Evolutionary conservation across 2,888 invertebrate genomes (phyloP).

Genomic region (Mesorhabditis spiculigera): DNA sequence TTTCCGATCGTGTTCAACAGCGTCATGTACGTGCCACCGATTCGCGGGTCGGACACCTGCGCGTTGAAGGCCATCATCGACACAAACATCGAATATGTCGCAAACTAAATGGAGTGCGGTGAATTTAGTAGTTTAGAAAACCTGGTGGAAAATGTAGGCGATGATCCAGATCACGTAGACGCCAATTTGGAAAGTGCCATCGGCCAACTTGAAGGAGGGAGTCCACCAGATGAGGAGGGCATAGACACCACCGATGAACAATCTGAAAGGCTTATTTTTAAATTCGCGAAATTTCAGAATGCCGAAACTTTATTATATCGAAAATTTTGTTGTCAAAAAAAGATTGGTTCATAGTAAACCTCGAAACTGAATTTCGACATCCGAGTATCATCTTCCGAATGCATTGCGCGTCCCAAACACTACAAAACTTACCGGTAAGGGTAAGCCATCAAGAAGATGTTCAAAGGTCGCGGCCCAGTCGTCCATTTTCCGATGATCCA

Average conservation of each 20-base stretch:
- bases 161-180: constrained; percentile 73
- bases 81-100: constrained; percentile 93
- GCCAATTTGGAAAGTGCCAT: constrained; percentile 63
- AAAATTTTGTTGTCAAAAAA: too few relatives aligned
- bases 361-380: too few relatives aligned
- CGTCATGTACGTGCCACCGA: constrained; percentile 98
- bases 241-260: constrained; percentile 79
- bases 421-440: constrained; percentile 64
- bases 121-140: constrained; percentile 50
- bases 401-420: neutral
- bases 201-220: constrained; percentile 71
- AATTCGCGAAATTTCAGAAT: neutral
- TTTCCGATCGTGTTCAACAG: constrained; percentile 90
- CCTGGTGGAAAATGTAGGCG: constrained; percentile 87
- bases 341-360: too few relatives aligned
- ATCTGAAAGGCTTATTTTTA: constrained; percentile 62
- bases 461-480: constrained; percentile 81
- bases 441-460: constrained; percentile 81
- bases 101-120: constrained; percentile 69
- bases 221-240: constrained; percentile 81
- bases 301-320: neutral
- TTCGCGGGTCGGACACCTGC: constrained; percentile 87
- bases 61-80: constrained; percentile 96
- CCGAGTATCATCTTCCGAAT: too few relatives aligned
- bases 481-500: constrained; percentile 79